Evolutionary conservation across 2,888 invertebrate genomes (phyloP).

Genomic region (Nyleta sp.): DNA sequence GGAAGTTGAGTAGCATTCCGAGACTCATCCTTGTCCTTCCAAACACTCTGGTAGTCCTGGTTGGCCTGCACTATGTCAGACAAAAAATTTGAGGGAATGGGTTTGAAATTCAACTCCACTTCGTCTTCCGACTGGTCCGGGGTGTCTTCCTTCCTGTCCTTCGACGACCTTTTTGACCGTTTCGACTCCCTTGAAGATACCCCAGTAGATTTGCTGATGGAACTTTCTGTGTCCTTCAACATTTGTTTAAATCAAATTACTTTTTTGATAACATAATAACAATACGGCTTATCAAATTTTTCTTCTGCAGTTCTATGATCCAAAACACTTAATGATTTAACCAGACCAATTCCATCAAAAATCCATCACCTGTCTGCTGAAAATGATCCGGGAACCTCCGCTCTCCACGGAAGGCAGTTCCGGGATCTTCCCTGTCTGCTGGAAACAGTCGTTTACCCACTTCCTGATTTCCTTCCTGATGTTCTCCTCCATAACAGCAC

Average conservation of each 20-base stretch:
- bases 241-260: slow-evolving; percentile 1
- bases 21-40: slow-evolving; percentile 91
- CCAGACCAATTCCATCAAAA: too few relatives aligned
- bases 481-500: slow-evolving; percentile 91
- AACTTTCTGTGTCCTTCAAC: slow-evolving; percentile 88
- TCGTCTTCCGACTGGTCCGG: slow-evolving; percentile 85
- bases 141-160: slow-evolving; percentile 86
- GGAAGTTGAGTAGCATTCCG: slow-evolving; percentile 89
- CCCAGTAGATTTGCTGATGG: slow-evolving; percentile 90
- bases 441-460: slow-evolving; percentile 93
- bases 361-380: slow-evolving; percentile 87
- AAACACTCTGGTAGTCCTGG: slow-evolving; percentile 92
- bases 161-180: slow-evolving; percentile 87
- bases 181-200: slow-evolving; percentile 90
- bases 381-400: slow-evolving; percentile 93
- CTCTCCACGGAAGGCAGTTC: slow-evolving; percentile 96
- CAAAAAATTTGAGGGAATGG: slow-evolving; percentile 88
- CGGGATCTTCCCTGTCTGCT: slow-evolving; percentile 93
- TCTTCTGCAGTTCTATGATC: too few relatives aligned
- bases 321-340: too few relatives aligned
- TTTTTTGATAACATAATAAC: not conserved
- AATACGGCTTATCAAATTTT: not conserved
- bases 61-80: slow-evolving; percentile 88
- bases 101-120: slow-evolving; percentile 87
- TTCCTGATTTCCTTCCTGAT: slow-evolving; percentile 93